Percentiles rank a stretch among this genome's conserved stretches.
Evolutionary conservation across 2,797 vertebrate species (phyloP).

Genomic region (Acanthiza pusilla): DNA sequence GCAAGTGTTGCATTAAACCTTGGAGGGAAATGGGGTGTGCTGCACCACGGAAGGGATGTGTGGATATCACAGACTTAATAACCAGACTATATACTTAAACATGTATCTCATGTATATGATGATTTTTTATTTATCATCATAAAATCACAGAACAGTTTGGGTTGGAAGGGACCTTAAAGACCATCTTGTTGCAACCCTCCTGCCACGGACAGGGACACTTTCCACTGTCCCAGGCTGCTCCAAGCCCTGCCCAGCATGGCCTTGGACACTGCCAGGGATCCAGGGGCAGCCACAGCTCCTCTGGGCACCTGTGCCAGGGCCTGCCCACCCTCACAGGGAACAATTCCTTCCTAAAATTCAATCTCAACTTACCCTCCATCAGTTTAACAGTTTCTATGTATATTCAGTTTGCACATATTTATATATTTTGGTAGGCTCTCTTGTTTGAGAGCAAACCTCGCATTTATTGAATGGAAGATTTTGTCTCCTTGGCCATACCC

Average conservation of each 20-base stretch:
- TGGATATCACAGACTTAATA: not conserved
- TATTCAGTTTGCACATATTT: not conserved
- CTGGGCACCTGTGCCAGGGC: not conserved
- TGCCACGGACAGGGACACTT: not conserved
- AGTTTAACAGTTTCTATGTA: not conserved
- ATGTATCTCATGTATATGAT: too few relatives aligned
- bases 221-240: rapidly evolving
- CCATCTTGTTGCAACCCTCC: not conserved
- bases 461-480: rapidly evolving
- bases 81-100: not conserved
- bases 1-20: not conserved
- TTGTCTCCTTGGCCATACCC: rapidly evolving
- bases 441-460: not conserved
- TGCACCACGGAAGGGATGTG: rapidly evolving
- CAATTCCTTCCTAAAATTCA: not conserved
- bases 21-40: rapidly evolving
- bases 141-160: too few relatives aligned
- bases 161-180: not conserved
- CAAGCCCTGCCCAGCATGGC: not conserved
- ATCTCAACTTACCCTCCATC: not conserved
- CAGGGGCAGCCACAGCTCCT: not conserved
- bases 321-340: rapidly evolving
- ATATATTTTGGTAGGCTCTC: too few relatives aligned
- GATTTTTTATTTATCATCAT: not conserved
- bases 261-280: not conserved